phyloP scores from a whole-genome alignment of 2,888 invertebrate genomes.

The Amphimallon solstitiale region DNA sequence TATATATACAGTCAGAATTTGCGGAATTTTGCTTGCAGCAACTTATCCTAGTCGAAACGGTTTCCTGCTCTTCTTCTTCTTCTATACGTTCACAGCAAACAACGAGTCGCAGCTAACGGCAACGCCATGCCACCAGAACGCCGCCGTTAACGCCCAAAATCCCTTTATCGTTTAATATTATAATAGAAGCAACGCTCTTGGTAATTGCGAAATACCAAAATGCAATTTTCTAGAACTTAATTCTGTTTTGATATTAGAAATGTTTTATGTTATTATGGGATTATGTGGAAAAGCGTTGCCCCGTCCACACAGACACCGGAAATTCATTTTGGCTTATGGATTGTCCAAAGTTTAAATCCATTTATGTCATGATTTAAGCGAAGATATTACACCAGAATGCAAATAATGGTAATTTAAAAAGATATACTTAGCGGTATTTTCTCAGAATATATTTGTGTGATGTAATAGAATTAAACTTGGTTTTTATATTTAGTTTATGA shows the following conservation, averaged over 20 bases:
- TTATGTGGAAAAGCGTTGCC: conserved; percentile 1
- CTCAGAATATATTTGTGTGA: no score
- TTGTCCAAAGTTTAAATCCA: conserved; percentile 22
- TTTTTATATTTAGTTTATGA: no score
- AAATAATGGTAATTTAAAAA: not conserved
- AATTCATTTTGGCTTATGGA: conserved; percentile 30
- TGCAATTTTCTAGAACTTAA: conserved; percentile 38
- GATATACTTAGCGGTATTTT: not conserved
- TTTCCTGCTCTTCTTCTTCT: conserved; percentile 26
- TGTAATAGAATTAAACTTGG: no score
- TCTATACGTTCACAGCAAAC: conserved; percentile 19
- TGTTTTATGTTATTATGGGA: conserved; percentile 35
- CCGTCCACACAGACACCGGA: not conserved
- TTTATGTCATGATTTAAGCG: not conserved
- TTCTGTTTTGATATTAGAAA: conserved; percentile 36
- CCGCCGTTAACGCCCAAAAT: conserved; percentile 23
- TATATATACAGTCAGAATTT: conserved; percentile 24
- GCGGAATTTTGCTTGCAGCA: conserved; percentile 27
- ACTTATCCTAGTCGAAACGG: conserved; percentile 26
- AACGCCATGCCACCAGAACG: no score
- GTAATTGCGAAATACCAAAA: conserved; percentile 41
- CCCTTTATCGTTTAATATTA: conserved; percentile 41
- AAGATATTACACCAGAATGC: not conserved
- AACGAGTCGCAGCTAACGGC: conserved; percentile 16
- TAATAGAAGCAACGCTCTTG: conserved; percentile 30